phyloP scores from a whole-genome alignment of 2,888 invertebrate species.

The Aquatica leii region DNA sequence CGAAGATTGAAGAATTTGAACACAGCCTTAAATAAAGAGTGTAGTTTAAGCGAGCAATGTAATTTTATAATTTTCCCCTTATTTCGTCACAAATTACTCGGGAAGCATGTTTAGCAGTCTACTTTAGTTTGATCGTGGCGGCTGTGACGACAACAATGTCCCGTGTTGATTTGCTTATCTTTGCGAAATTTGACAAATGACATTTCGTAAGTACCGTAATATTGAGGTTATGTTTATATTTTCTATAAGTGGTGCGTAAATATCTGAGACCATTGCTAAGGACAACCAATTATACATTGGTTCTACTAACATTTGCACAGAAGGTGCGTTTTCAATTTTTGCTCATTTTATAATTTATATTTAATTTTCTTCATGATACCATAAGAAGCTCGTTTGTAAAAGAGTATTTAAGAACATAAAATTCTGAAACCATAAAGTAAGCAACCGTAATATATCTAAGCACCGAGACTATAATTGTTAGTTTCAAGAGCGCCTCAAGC shows the following conservation, averaged over 20 bases:
- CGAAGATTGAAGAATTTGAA: slow-evolving; percentile 48
- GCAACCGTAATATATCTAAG: slow-evolving; percentile 56
- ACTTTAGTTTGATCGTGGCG: slow-evolving; percentile 60
- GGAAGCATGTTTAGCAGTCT: slow-evolving; percentile 60
- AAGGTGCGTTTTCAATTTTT: background rate
- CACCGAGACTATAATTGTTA: slow-evolving; percentile 58
- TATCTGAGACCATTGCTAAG: too few species aligned
- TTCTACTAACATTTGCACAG: background rate
- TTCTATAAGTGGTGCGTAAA: too few species aligned
- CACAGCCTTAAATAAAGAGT: slow-evolving; percentile 58
- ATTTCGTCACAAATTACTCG: slow-evolving; percentile 64
- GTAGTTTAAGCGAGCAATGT: slow-evolving; percentile 62
- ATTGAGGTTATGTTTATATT: slow-evolving; percentile 27
- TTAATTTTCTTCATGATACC: slow-evolving; percentile 23
- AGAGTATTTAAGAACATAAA: slow-evolving; percentile 31
- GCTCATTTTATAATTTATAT: slow-evolving; percentile 34
- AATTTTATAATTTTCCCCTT: slow-evolving; percentile 65
- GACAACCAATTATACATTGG: too few species aligned
- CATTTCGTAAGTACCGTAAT: slow-evolving; percentile 24
- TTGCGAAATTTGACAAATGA: slow-evolving; percentile 26
- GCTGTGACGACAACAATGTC: slow-evolving; percentile 55
- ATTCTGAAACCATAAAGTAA: slow-evolving; percentile 41
- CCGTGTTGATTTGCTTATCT: slow-evolving; percentile 35
- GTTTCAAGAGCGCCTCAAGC: slow-evolving; percentile 55
- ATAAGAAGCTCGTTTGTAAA: background rate